Percentiles rank a stretch among this genome's conserved stretches.
Evolutionary conservation across 2,888 invertebrate species (phyloP).

Genomic region (Eugnorisma glareosa): DNA sequence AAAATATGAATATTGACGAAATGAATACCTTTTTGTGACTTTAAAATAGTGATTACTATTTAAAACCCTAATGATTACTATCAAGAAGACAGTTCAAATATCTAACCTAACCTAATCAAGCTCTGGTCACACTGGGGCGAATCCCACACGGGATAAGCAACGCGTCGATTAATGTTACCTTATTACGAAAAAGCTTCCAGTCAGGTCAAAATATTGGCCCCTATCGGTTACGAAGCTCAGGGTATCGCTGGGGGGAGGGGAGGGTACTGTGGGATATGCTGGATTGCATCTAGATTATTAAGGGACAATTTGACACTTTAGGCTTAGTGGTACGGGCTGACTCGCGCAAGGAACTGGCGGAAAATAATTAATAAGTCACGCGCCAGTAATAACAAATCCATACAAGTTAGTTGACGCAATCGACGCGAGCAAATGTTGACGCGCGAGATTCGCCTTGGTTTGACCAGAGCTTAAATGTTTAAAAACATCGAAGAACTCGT

Average conservation of each 20-base stretch:
- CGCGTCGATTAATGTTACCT: not conserved
- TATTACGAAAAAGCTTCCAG: not conserved
- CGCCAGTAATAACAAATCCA: not conserved
- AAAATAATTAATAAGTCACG: not conserved
- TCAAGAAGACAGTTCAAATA: not conserved
- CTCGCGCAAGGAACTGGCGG: not conserved
- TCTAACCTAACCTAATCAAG: not conserved
- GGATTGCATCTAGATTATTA: not conserved
- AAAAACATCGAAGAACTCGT: constrained; percentile 20
- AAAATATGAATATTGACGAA: constrained; percentile 17
- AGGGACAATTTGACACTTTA: not conserved
- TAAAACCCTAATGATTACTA: not conserved
- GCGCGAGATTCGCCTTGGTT: not conserved
- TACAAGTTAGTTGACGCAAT: not conserved
- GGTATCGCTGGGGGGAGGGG: not conserved
- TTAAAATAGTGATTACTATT: constrained; percentile 24
- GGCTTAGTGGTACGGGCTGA: not conserved
- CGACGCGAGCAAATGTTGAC: not conserved
- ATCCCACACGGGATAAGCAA: not conserved
- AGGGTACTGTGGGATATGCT: not conserved
- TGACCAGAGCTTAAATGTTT: not conserved
- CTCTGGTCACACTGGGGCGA: not conserved
- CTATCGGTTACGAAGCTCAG: no score
- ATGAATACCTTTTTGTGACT: constrained; percentile 7
- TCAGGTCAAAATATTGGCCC: no score